Conservation (phyloP, 2,888 invertebrate genomes). For the Caradrina kadenii region DNA sequence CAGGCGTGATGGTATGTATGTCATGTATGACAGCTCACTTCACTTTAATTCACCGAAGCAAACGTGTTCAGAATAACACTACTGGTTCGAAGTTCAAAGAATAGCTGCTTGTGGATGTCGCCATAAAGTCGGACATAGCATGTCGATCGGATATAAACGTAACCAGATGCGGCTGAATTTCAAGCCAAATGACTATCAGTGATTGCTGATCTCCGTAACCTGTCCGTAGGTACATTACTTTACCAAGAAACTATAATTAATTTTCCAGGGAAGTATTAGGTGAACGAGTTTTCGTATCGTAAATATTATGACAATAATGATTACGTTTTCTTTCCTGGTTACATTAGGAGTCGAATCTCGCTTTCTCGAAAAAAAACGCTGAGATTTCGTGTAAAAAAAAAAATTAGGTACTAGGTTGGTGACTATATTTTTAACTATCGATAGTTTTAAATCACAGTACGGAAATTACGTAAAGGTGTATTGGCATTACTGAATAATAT, state of each 20-base stretch:
- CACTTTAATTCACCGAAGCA: neutral
- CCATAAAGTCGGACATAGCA: neutral
- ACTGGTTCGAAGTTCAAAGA: neutral
- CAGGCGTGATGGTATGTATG: no score
- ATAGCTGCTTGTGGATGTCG: neutral
- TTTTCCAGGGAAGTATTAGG: neutral
- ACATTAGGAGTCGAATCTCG: neutral
- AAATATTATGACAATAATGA: conserved; percentile 9
- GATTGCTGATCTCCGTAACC: neutral
- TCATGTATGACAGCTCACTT: neutral
- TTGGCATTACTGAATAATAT: neutral
- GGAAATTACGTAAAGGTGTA: neutral
- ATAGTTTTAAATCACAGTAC: neutral
- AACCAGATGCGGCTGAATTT: conserved; percentile 18
- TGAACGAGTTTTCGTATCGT: neutral
- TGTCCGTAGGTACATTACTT: conserved; percentile 8
- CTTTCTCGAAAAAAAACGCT: neutral
- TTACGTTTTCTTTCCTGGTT: neutral
- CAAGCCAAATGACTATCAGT: conserved; percentile 9
- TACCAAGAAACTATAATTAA: conserved; percentile 11
- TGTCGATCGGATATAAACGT: conserved; percentile 2
- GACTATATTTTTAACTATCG: neutral
- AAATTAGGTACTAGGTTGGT: no score
- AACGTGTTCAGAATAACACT: neutral
- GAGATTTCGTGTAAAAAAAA: neutral